A percentile compares a stretch with the other conserved stretches of the same genome.
phyloP scores from a whole-genome alignment of 2,113 vertebrate genomes.

The Lophura nycthemera region DNA sequence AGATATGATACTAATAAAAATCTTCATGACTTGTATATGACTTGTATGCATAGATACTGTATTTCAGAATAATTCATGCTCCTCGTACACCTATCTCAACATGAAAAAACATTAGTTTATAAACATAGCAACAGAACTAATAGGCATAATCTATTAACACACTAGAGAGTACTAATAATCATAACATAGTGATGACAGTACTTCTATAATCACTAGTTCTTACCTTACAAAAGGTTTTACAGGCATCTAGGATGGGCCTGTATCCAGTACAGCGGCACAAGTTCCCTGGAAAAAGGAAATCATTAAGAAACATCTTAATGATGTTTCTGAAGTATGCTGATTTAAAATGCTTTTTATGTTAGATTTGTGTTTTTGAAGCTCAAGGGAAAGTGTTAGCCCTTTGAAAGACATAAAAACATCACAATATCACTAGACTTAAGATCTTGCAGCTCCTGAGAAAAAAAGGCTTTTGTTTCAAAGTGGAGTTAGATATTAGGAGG shows the following conservation, averaged over 20 bases:
- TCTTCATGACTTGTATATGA: background rate
- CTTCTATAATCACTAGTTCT: background rate
- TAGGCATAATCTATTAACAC: background rate
- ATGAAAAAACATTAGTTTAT: background rate
- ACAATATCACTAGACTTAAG: background rate
- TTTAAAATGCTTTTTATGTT: background rate
- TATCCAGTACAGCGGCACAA: constrained; percentile 90
- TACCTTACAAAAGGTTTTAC: constrained; percentile 87
- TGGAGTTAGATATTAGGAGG: too few species aligned
- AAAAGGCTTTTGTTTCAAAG: background rate
- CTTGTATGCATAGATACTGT: background rate
- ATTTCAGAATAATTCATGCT: background rate
- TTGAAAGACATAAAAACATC: background rate
- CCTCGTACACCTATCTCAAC: background rate
- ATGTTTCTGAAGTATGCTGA: rapidly evolving
- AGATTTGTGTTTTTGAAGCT: background rate
- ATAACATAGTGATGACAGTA: background rate
- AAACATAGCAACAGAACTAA: background rate
- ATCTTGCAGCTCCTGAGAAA: background rate
- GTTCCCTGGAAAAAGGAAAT: constrained; percentile 77
- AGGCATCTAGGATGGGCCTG: constrained; percentile 85
- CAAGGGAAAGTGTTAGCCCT: background rate
- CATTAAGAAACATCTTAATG: background rate
- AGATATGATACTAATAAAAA: background rate
- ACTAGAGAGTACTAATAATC: background rate